phyloP scores from a whole-genome alignment of 2,113 vertebrate genomes.

The Excalfactoria chinensis region DNA sequence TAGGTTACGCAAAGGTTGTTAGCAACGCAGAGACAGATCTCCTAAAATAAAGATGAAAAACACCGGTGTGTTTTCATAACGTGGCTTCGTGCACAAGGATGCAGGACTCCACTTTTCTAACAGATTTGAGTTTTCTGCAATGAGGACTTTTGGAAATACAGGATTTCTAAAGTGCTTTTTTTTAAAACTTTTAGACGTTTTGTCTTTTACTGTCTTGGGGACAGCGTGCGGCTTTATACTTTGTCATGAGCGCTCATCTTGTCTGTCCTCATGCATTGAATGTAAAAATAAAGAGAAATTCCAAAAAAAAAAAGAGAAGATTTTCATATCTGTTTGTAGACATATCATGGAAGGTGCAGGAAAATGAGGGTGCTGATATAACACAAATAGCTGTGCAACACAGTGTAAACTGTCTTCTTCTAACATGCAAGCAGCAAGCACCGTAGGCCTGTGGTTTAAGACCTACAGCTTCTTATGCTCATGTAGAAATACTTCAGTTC shows the following conservation, averaged over 20 bases:
- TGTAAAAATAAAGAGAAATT: conserved; percentile 66
- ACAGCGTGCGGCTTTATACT: not conserved
- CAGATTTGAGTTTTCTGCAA: conserved; percentile 24
- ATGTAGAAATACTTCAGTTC: not conserved
- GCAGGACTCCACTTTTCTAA: conserved; percentile 13
- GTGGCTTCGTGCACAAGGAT: not conserved
- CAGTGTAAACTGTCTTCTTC: not conserved
- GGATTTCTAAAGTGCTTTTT: conserved; percentile 52
- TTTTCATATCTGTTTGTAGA: not conserved
- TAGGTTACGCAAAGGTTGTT: not conserved
- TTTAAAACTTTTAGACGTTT: not conserved
- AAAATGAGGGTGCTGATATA: not conserved
- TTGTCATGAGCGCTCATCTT: conserved; percentile 4
- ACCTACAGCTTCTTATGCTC: not conserved
- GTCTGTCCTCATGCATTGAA: conserved; percentile 26
- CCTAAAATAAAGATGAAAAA: not conserved
- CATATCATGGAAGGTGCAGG: not conserved
- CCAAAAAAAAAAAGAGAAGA: not conserved
- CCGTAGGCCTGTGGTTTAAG: not conserved
- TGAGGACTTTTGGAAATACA: conserved; percentile 16
- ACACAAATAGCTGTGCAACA: not conserved
- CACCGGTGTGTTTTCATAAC: not conserved
- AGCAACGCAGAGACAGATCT: conserved; percentile 31
- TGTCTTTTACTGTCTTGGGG: conserved; percentile 22
- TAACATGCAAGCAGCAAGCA: not conserved